Conservation (phyloP, 2,888 invertebrate genomes). For the Rhagonycha fulva region DNA sequence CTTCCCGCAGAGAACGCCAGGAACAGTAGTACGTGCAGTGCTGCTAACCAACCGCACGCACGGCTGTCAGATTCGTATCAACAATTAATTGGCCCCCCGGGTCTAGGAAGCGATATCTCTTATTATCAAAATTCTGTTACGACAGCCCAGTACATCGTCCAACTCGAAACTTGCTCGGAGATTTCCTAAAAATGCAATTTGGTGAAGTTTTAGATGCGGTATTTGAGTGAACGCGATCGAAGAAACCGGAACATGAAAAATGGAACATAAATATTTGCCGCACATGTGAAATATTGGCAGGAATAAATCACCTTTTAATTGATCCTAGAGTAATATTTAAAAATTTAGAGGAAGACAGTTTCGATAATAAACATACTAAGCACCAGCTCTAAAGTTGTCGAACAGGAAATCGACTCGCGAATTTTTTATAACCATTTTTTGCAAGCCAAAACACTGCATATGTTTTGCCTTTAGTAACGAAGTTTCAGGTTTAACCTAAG, state of each 20-base stretch:
- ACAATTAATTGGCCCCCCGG: not conserved
- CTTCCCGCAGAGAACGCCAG: not conserved
- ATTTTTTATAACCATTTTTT: conserved; percentile 18
- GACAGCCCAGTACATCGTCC: not conserved
- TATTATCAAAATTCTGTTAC: not conserved
- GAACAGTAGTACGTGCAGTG: not conserved
- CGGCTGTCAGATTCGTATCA: not conserved
- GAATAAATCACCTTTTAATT: conserved; percentile 36
- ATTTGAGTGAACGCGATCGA: no score
- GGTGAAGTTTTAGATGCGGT: no score
- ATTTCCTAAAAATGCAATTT: no score
- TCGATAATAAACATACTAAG: conserved; percentile 32
- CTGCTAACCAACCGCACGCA: not conserved
- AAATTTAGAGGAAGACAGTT: conserved; percentile 36
- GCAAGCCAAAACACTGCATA: conserved; percentile 25
- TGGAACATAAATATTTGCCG: conserved; percentile 2
- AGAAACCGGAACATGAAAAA: not conserved
- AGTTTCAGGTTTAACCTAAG: conserved; percentile 9
- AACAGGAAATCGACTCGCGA: conserved; percentile 30
- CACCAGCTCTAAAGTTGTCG: conserved; percentile 25
- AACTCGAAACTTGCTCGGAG: no score
- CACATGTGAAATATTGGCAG: conserved; percentile 4
- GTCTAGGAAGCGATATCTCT: not conserved
- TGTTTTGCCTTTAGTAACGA: conserved; percentile 55
- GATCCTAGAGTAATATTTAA: conserved; percentile 36